Conservation (phyloP, 92 coral and sea anemone species). For the Phymanthus crucifer region DNA sequence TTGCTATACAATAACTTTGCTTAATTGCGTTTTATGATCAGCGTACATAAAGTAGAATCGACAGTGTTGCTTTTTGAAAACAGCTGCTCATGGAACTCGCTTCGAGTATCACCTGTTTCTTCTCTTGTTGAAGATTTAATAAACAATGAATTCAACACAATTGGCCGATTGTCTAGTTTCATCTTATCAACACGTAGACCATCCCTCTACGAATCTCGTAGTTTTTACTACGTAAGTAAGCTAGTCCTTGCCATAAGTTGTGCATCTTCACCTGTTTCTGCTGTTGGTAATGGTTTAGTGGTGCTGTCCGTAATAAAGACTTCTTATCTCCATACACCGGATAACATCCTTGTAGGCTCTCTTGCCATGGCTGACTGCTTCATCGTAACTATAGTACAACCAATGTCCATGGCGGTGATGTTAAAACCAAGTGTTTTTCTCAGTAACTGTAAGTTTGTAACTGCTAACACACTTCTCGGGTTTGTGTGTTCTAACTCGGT, state of each 20-base stretch:
- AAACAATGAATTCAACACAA: background rate
- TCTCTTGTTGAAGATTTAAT: too few relatives aligned
- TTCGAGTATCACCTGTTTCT: too few relatives aligned
- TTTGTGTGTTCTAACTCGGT: background rate
- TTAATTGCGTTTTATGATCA: too few relatives aligned
- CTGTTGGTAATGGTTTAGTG: conserved; percentile 5
- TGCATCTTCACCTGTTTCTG: background rate
- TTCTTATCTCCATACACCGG: background rate
- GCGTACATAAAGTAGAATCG: too few relatives aligned
- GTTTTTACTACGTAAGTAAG: background rate
- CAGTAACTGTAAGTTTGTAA: background rate
- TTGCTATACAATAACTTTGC: too few relatives aligned
- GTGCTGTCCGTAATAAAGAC: background rate
- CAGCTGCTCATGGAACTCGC: too few relatives aligned
- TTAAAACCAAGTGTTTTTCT: background rate
- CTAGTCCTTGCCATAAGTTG: background rate
- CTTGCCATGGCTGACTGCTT: conserved; percentile 9
- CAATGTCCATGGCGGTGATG: background rate
- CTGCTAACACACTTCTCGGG: background rate
- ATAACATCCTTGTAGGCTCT: conserved; percentile 10
- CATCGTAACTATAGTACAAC: conserved; percentile 13
- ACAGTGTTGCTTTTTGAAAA: too few relatives aligned
- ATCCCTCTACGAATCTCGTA: background rate
- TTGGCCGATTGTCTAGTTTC: background rate
- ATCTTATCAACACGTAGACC: background rate